These are phyloP conservation scores for Lymantria dispar DNA, from an alignment of 2,888 invertebrate genomes.

Conservation along the genomic window DNA sequence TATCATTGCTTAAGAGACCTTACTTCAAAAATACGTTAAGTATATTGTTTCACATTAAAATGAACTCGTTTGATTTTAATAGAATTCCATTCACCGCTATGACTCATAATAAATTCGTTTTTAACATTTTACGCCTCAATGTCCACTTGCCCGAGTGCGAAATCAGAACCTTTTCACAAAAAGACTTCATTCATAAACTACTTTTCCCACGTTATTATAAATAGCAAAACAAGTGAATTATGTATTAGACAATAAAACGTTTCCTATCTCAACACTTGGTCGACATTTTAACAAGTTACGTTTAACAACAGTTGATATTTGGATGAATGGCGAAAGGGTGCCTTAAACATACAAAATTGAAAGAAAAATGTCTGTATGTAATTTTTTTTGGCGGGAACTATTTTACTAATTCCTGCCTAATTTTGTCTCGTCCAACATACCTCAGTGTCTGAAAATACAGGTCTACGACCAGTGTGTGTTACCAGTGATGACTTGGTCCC, in stretches of 20 bases:
- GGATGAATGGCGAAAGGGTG: slow-evolving; percentile 6
- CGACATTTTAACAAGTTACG: slow-evolving; percentile 8
- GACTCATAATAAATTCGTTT: neutral
- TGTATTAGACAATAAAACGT: slow-evolving; percentile 26
- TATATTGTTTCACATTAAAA: too few relatives aligned
- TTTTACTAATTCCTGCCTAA: too few relatives aligned
- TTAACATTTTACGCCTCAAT: slow-evolving; percentile 1
- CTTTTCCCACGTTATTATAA: slow-evolving; percentile 25
- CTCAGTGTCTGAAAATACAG: too few relatives aligned
- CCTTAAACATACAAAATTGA: slow-evolving; percentile 6
- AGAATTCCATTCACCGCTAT: too few relatives aligned
- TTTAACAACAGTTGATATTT: slow-evolving; percentile 11
- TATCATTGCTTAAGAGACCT: too few relatives aligned
- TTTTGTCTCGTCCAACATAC: too few relatives aligned
- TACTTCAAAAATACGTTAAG: too few relatives aligned
- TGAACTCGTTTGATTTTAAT: too few relatives aligned
- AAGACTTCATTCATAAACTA: slow-evolving; percentile 23
- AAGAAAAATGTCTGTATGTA: too few relatives aligned
- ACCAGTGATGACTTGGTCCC: too few relatives aligned
- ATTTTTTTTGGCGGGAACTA: too few relatives aligned
- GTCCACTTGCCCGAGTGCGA: slow-evolving; percentile 22
- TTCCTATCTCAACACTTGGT: slow-evolving; percentile 11
- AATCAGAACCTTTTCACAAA: slow-evolving; percentile 9
- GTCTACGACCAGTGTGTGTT: too few relatives aligned
- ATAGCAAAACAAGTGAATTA: slow-evolving; percentile 25